Evolutionary conservation across 2,888 invertebrate genomes (phyloP).

Genomic region (Polydesmus complanatus): DNA sequence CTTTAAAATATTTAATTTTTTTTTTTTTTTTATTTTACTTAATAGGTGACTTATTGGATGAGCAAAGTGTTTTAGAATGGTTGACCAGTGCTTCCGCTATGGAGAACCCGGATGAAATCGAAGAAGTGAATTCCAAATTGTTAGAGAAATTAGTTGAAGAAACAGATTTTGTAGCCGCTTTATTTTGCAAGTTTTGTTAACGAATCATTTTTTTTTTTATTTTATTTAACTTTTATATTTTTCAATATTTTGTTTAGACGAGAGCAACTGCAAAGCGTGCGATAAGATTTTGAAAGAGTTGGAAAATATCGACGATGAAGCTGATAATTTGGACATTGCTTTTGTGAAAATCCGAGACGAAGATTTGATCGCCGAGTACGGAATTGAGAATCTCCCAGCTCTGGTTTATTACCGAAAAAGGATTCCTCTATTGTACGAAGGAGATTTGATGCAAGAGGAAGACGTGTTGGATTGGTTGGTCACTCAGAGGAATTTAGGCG

Average conservation of each 20-base stretch:
- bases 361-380: conserved; percentile 79
- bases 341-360: conserved; percentile 90
- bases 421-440: conserved; percentile 88
- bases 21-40: no score
- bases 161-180: conserved; percentile 77
- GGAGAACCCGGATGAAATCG: conserved; percentile 87
- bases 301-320: conserved; percentile 89
- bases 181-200: conserved; percentile 87
- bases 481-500: conserved; percentile 81
- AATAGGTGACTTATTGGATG: conserved; percentile 90
- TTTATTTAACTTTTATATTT: background rate
- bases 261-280: conserved; percentile 82
- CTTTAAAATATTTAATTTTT: no score
- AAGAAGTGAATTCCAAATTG: conserved; percentile 85
- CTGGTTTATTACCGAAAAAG: conserved; percentile 86
- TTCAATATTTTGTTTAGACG: conserved; percentile 52
- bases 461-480: conserved; percentile 88
- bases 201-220: background rate
- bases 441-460: conserved; percentile 76
- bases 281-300: conserved; percentile 76
- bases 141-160: conserved; percentile 79
- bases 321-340: conserved; percentile 82
- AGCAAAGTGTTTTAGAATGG: conserved; percentile 83
- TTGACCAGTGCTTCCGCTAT: conserved; percentile 85
- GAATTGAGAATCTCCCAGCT: conserved; percentile 70